These are phyloP conservation scores for Philypnodon macrostomus DNA, from an alignment of 2,797 vertebrate genomes.

Conservation along the genomic window DNA sequence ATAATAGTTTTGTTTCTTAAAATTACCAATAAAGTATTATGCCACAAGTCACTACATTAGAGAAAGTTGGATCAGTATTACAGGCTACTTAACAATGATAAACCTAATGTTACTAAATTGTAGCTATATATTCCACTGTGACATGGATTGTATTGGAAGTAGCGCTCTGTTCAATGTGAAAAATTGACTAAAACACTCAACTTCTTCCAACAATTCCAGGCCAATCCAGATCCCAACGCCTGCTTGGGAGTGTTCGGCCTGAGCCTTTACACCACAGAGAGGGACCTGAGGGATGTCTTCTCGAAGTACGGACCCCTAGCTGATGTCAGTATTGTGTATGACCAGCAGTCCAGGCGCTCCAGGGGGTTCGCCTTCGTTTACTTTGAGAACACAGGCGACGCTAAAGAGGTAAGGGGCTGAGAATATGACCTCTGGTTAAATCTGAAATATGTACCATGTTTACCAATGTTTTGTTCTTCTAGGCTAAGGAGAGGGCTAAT, in stretches of 20 bases:
- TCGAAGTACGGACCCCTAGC: conserved; percentile 92
- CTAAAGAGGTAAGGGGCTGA: conserved; percentile 83
- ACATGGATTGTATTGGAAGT: too few species aligned
- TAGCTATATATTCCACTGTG: too few species aligned
- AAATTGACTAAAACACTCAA: too few species aligned
- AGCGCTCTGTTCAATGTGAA: too few species aligned
- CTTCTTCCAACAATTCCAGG: conserved; percentile 68
- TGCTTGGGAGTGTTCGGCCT: conserved; percentile 95
- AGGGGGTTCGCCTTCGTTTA: conserved; percentile 95
- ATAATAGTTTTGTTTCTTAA: too few species aligned
- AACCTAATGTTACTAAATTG: too few species aligned
- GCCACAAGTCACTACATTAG: too few species aligned
- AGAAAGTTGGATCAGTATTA: too few species aligned
- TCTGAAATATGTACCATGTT: not conserved
- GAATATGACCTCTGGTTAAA: not conserved
- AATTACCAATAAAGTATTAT: too few species aligned
- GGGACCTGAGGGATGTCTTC: conserved; percentile 93
- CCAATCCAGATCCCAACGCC: conserved; percentile 93
- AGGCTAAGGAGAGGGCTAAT: conserved; percentile 96
- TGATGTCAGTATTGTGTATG: conserved; percentile 90
- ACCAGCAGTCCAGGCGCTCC: conserved; percentile 94
- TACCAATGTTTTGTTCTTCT: conserved; percentile 3
- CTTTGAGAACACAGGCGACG: conserved; percentile 90
- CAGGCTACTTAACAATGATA: too few species aligned
- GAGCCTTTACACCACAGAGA: conserved; percentile 93